A percentile compares a stretch with the other conserved stretches of the same genome.
Evolutionary conservation across 2,888 invertebrate genomes (phyloP).

Genomic region (Drosophila multiciliata): DNA sequence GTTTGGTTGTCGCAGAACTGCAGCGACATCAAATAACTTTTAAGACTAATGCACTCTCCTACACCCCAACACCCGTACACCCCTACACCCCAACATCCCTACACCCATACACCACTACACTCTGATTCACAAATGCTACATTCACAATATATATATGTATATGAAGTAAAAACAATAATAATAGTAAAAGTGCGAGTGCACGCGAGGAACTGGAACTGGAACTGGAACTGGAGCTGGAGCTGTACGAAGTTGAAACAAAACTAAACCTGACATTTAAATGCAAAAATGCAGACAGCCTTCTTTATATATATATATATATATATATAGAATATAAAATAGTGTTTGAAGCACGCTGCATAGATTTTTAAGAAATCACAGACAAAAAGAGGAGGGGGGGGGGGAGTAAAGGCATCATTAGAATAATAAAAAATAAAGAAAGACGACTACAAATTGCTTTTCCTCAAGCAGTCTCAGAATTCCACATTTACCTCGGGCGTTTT

Average conservation of each 20-base stretch:
- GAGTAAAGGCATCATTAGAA: slow-evolving; percentile 10
- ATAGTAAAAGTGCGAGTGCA: slow-evolving; percentile 43
- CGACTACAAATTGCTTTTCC: slow-evolving; percentile 26
- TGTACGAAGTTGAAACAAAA: slow-evolving; percentile 8
- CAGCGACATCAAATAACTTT: slow-evolving; percentile 32
- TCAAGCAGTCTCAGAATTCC: slow-evolving; percentile 26
- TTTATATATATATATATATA: not conserved
- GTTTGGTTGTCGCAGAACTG: slow-evolving; percentile 7
- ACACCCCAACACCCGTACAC: not conserved
- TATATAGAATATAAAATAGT: not conserved
- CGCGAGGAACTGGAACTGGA: slow-evolving; percentile 17
- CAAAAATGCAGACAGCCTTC: slow-evolving; percentile 1
- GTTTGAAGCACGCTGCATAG: slow-evolving; percentile 39
- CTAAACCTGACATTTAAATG: slow-evolving; percentile 39
- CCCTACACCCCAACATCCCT: not conserved
- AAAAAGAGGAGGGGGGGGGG: not conserved
- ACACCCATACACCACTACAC: not conserved
- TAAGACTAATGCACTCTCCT: slow-evolving; percentile 39
- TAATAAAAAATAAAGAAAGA: slow-evolving; percentile 17
- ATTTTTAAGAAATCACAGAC: slow-evolving; percentile 34
- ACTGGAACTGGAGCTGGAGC: slow-evolving; percentile 18
- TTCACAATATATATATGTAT: slow-evolving; percentile 17
- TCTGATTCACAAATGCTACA: slow-evolving; percentile 3
- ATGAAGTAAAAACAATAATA: slow-evolving; percentile 20
- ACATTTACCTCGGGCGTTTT: slow-evolving; percentile 42